A percentile compares a stretch with the other conserved stretches of the same genome.
phyloP scores from a whole-genome alignment of 2,113 vertebrate genomes.

The Tretioscincus oriximinensis region DNA sequence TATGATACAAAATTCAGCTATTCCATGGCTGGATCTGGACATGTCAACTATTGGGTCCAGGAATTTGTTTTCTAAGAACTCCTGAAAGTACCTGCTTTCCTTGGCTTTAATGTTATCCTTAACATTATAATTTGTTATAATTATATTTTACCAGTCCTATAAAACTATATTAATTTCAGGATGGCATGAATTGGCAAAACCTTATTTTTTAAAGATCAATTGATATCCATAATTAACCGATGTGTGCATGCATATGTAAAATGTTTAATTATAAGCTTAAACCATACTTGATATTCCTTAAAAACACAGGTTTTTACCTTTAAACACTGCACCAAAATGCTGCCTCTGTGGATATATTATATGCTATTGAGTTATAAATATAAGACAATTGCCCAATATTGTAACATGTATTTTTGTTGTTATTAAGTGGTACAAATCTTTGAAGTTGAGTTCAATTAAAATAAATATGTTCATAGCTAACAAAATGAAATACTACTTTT shows the following conservation, averaged over 20 bases:
- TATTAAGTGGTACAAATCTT: too few relatives aligned
- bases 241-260: too few relatives aligned
- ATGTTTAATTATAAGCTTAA: too few relatives aligned
- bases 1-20: background rate
- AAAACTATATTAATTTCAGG: background rate
- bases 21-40: background rate
- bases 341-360: too few relatives aligned
- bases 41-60: background rate
- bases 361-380: too few relatives aligned
- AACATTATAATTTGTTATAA: background rate
- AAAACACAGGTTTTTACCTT: background rate
- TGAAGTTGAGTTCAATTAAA: too few relatives aligned
- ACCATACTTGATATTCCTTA: background rate
- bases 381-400: too few relatives aligned
- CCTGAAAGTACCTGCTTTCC: background rate
- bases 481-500: too few relatives aligned
- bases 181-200: background rate
- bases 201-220: background rate
- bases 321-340: too few relatives aligned
- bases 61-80: background rate
- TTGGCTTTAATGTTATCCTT: too few relatives aligned
- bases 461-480: too few relatives aligned
- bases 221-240: background rate
- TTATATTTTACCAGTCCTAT: background rate
- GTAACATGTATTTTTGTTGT: too few relatives aligned